Evolutionary conservation across 2,113 vertebrate species (phyloP), one percentile per base, ranked within the genome.

Genomic region (Promerops cafer): DNA sequence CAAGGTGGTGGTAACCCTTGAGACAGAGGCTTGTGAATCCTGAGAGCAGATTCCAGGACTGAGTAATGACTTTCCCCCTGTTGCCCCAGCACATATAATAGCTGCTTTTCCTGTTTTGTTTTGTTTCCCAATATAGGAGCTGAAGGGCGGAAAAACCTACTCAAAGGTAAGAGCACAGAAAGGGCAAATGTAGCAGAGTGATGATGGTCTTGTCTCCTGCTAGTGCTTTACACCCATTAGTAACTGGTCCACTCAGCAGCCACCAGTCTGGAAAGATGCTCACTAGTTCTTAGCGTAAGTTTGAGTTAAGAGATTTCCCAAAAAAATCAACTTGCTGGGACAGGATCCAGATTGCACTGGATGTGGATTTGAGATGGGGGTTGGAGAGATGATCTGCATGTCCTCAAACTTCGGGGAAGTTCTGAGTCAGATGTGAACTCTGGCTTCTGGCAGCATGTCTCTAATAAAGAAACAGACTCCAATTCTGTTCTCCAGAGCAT

Each of bases 131-230:
- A 97, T 98, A 86, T 97, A 99, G 99, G 99, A 99, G 96, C 98
- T 99, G 95, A 99, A 99, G 98, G 99, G 99, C 83, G 99, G 99
- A 96, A 99, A 99, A 97, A 96, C 99, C 10, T 99, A 98, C 93
- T 98, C 98, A 84, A 99, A 99, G 99, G 99, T 99, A 99, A 98
- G 98, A 94, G 57, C 33, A 35, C 19, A 54, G 57, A 88, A 81
- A 81, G 47, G 27, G n/a, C 37, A 71, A 70, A 80, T 13, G 14
- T 70, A 70, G 6, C 50, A 72, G 81, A 22, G 28, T 7, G 10
- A 9, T 63, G 39, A 59, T 68, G 68, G 44, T 61, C 47, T 63
- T 83, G 65, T 79, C 77, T 93, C 60, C 87, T 86, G 33, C 54
- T 77, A 60, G 71, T 78, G 64, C 85, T 80, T 44, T 49, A 71